Conservation (phyloP, 2,888 invertebrate species). For the Dichetophora obliterata region DNA sequence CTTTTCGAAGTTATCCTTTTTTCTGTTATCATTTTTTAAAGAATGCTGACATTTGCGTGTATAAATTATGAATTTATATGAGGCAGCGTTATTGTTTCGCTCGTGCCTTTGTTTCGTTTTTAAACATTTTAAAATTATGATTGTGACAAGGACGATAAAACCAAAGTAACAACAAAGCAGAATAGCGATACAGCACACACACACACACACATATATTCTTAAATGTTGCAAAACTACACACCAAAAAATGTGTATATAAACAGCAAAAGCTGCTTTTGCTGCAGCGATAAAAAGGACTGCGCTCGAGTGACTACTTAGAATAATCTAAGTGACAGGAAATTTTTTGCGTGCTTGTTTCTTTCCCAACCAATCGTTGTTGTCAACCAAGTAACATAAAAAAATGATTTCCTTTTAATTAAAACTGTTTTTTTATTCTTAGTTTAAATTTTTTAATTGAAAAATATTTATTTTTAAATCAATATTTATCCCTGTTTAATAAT, state of each 20-base stretch:
- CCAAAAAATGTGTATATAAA: background rate
- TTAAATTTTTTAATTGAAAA: too few species aligned
- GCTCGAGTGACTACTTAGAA: too few species aligned
- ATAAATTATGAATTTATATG: conserved; percentile 14
- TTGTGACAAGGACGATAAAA: background rate
- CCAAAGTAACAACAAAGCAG: background rate
- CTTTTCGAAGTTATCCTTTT: background rate
- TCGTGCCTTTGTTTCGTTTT: conserved; percentile 10
- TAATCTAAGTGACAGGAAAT: too few species aligned
- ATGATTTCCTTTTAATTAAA: too few species aligned
- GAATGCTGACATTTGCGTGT: conserved; percentile 4
- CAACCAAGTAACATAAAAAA: too few species aligned
- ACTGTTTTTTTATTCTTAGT: too few species aligned
- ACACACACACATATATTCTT: background rate
- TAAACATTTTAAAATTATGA: conserved; percentile 15
- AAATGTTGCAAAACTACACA: background rate
- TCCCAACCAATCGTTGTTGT: too few species aligned
- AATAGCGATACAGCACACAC: background rate
- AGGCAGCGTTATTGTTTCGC: background rate
- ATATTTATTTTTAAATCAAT: too few species aligned
- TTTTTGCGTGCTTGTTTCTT: too few species aligned
- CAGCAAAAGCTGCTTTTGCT: too few species aligned
- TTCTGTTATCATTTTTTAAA: background rate
- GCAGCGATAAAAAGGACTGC: too few species aligned
- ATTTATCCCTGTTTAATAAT: too few species aligned